Evolutionary conservation across 2,797 vertebrate genomes (phyloP), one percentile per base, ranked within the genome.

Genomic region (Helicolenus hilgendorfi): DNA sequence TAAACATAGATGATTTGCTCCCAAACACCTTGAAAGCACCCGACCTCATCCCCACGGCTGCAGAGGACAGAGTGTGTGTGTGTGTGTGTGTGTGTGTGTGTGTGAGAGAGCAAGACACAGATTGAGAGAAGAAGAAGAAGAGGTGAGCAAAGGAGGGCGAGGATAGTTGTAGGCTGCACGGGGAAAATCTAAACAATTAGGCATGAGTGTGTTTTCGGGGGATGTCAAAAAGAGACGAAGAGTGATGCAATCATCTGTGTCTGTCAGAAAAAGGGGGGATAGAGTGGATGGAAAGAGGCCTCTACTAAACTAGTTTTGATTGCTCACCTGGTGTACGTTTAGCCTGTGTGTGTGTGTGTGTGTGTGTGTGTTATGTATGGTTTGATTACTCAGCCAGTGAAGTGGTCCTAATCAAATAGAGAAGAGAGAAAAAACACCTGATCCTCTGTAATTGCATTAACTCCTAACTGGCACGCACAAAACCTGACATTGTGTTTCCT

Each of bases 1-100:
- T 87, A 94, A 94, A 94, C 89, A 90, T 53, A 82, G 90, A 87
- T 89, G 88, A 91, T 92, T 89, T 93, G 88, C 76, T 91, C 82
- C 72, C 75, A 67, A 85, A 92, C 87, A 92, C 94, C 89, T 92
- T 85, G 24, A 88, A 91, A 88, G 65, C 76, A 81, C 71, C 73
- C 11, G 15, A 88, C 72, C 81, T 82, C 58, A 75, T 91, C 89
- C 85, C 13, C 2, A 4, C n/a, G 71, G 82, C 73, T 73, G 81
- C 3, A 26, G 36, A 75, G 36, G 45, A 83, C 58, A 22, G n/a
- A 1, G 78, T 9, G 60, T 20, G 77, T 68, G 69, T 26, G 65
- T 29, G 62, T n/a, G 38, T 31, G 31, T 53, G 77, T 45, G 75
- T 53, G 75, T 14, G 60, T 4, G 55, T 20, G 75, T 7, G 36